Conservation (phyloP, 1,140 invertebrate genomes). For the Cyclargus thomasi region DNA sequence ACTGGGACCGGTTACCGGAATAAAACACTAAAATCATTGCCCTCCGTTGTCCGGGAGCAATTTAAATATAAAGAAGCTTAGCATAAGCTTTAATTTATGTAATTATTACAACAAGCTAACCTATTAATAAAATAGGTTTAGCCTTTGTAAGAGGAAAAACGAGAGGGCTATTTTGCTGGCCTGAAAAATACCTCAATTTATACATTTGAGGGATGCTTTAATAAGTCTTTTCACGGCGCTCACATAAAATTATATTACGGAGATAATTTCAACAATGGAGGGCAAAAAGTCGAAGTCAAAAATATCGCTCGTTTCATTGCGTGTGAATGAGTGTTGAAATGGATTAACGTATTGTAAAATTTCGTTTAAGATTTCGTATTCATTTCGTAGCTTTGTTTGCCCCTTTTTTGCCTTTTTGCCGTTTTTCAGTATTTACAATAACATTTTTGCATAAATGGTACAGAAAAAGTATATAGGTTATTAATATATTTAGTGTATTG, state of each 20-base stretch:
- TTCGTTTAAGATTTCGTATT: not conserved
- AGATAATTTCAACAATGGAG: slow-evolving; percentile 28
- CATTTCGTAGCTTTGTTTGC: not conserved
- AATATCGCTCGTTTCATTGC: slow-evolving; percentile 1
- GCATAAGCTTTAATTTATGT: not conserved
- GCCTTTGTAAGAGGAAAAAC: slow-evolving; percentile 36
- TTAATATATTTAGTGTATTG: too few species aligned
- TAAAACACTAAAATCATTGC: not conserved
- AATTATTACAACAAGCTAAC: slow-evolving; percentile 8
- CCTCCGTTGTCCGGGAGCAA: not conserved
- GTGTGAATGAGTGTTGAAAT: slow-evolving; percentile 7
- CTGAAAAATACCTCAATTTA: slow-evolving; percentile 40
- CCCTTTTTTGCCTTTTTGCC: too few species aligned
- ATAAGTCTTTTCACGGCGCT: slow-evolving; percentile 29
- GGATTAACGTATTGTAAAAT: not conserved
- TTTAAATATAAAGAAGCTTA: slow-evolving; percentile 4
- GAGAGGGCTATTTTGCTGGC: slow-evolving; percentile 30
- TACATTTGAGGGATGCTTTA: slow-evolving; percentile 35
- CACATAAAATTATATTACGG: slow-evolving; percentile 31
- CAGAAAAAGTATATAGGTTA: too few species aligned
- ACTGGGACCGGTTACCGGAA: too few species aligned
- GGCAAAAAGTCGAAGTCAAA: not conserved
- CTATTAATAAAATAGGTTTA: slow-evolving; percentile 23
- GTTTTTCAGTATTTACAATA: too few species aligned
- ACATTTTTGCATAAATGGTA: too few species aligned